Conservation (phyloP, 2,113 vertebrate genomes). For the Amphiprion percula region DNA sequence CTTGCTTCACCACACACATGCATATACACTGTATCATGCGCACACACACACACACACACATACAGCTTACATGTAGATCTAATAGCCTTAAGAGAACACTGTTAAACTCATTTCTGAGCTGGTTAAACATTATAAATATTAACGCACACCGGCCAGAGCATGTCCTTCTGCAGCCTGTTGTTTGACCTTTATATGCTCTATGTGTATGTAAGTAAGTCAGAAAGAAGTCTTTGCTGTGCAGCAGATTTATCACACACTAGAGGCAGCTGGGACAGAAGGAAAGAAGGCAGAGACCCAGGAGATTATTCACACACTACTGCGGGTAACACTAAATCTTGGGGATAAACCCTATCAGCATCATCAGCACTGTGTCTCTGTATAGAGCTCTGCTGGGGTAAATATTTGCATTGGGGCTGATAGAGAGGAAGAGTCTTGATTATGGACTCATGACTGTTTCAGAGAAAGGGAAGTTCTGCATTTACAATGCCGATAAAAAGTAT, state of each 20-base stretch:
- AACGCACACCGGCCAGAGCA: constrained; percentile 28
- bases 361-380: not conserved
- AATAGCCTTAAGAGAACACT: not conserved
- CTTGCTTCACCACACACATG: no score
- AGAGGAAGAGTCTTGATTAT: not conserved
- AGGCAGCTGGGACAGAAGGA: constrained; percentile 3
- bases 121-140: constrained; percentile 18
- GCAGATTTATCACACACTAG: not conserved
- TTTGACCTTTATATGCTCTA: constrained; percentile 48
- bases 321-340: not conserved
- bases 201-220: constrained; percentile 54
- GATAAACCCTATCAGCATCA: not conserved
- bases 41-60: not conserved
- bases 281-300: constrained; percentile 3
- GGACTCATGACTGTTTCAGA: not conserved
- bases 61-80: no score
- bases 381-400: not conserved
- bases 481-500: no score
- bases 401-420: not conserved
- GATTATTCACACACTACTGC: not conserved
- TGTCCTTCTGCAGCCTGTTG: not conserved
- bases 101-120: not conserved
- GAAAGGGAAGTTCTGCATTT: no score
- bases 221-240: constrained; percentile 10
- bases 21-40: not conserved